Evolutionary conservation across 2,797 vertebrate genomes (phyloP).

Genomic region (Scyliorhinus canicula): DNA sequence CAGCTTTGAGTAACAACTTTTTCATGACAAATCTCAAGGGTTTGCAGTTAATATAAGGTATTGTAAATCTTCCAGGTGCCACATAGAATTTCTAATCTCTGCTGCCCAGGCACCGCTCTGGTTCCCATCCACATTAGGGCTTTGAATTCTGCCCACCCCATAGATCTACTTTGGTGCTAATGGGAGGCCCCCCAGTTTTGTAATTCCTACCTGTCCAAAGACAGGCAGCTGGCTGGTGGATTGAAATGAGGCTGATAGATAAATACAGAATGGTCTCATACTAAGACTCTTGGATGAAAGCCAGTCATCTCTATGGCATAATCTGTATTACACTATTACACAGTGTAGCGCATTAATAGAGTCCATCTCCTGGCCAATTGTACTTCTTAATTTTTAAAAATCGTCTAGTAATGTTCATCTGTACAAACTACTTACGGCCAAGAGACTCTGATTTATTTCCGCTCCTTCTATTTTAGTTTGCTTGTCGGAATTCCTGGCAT

Average conservation of each 20-base stretch:
- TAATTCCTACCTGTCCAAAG: background rate
- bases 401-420: background rate
- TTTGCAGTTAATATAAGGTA: background rate
- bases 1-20: background rate
- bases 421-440: slow-evolving; percentile 68
- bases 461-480: slow-evolving; percentile 84
- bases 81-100: background rate
- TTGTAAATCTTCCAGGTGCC: background rate
- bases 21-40: background rate
- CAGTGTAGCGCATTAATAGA: background rate
- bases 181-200: no score
- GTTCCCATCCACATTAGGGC: background rate
- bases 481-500: slow-evolving; percentile 71
- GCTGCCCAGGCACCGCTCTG: background rate
- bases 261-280: background rate
- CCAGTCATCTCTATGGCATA: background rate
- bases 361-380: background rate
- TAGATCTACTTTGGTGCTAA: background rate
- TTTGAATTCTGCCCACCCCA: background rate
- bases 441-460: slow-evolving; percentile 87
- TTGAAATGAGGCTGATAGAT: background rate
- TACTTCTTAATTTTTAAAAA: background rate
- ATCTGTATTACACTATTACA: background rate
- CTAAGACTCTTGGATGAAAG: background rate
- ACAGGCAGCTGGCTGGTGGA: background rate